phyloP scores from a whole-genome alignment of 1,140 invertebrate genomes.

The Listronotus bonariensis region DNA sequence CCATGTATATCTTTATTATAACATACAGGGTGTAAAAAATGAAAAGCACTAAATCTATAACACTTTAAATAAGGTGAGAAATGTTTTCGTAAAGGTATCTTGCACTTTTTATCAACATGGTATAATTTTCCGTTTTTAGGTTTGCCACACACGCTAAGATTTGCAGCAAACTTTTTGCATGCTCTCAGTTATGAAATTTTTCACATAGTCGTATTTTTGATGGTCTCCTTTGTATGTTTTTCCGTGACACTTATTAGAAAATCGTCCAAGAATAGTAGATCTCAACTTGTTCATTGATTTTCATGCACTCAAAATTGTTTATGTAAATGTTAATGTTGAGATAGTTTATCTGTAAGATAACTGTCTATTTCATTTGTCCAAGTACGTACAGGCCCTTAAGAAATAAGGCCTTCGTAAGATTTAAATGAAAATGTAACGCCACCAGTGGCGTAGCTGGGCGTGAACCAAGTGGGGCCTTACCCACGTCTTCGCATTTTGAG shows the following conservation, averaged over 20 bases:
- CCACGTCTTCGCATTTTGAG: too few relatives aligned
- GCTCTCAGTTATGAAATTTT: neutral
- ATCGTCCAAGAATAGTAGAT: neutral
- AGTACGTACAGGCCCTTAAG: slow-evolving; percentile 13
- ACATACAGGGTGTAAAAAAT: too few relatives aligned
- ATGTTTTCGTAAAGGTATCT: too few relatives aligned
- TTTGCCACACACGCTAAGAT: neutral
- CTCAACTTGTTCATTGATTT: neutral
- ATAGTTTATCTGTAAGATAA: neutral
- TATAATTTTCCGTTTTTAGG: neutral
- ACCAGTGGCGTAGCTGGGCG: too few relatives aligned
- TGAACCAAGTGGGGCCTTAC: too few relatives aligned
- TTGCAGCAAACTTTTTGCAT: neutral
- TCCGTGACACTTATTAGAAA: neutral
- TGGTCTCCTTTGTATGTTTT: slow-evolving; percentile 1
- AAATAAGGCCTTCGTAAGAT: slow-evolving; percentile 10
- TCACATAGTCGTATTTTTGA: neutral
- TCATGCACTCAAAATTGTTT: neutral
- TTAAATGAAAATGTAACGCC: neutral
- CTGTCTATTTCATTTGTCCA: too few relatives aligned
- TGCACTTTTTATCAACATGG: too few relatives aligned
- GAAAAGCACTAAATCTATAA: too few relatives aligned
- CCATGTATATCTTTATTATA: too few relatives aligned
- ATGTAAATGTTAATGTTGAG: neutral
- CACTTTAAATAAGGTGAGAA: too few relatives aligned